Percentiles rank a stretch among this genome's conserved stretches.
These are phyloP conservation scores for Caenorhabditis sp. DNA, from an alignment of 2,888 invertebrate species.

Conservation along the genomic window DNA sequence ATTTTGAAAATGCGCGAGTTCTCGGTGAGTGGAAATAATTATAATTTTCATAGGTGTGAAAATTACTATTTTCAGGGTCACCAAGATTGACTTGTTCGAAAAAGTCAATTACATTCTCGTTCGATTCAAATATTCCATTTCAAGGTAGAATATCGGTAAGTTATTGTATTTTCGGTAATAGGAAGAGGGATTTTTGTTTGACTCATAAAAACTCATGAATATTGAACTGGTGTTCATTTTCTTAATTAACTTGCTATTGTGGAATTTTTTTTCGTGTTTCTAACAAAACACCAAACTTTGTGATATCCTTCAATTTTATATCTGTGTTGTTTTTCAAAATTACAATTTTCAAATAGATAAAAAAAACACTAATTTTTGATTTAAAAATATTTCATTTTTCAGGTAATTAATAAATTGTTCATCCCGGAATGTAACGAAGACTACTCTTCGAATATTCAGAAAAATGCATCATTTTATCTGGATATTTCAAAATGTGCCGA, in stretches of 20 bases:
- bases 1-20: conserved; percentile 36
- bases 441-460: conserved; percentile 44
- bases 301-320: too few species aligned
- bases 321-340: too few species aligned
- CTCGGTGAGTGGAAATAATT: conserved; percentile 8
- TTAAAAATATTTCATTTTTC: conserved; percentile 3
- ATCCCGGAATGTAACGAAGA: conserved; percentile 49
- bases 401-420: conserved; percentile 45
- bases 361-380: too few species aligned
- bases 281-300: too few species aligned
- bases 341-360: too few species aligned
- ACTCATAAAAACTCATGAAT: too few species aligned
- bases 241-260: too few species aligned
- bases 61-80: conserved; percentile 20
- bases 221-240: too few species aligned
- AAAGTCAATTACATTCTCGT: conserved; percentile 30
- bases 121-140: conserved; percentile 49
- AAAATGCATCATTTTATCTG: conserved; percentile 44
- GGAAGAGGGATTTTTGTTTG: neutral
- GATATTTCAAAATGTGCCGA: conserved; percentile 44
- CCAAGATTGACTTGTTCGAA: conserved; percentile 35
- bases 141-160: conserved; percentile 51
- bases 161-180: neutral
- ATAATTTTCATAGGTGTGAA: neutral
- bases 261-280: too few species aligned